These are phyloP conservation scores for Bungarus multicinctus DNA, from an alignment of 2,113 vertebrate genomes.

Conservation along the genomic window DNA sequence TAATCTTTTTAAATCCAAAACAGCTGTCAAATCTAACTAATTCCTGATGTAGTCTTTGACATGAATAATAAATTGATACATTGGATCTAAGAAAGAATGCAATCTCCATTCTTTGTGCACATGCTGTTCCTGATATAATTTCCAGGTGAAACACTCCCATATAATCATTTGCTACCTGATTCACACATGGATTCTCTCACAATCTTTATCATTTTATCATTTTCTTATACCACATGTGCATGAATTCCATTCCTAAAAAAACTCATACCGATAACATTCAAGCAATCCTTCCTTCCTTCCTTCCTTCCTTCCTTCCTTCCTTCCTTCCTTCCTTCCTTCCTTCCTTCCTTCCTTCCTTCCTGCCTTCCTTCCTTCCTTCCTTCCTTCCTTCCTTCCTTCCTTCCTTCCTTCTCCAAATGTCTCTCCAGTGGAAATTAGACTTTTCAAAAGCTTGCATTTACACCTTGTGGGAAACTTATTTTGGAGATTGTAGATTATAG, in stretches of 20 bases:
- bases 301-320: background rate
- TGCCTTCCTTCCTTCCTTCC: background rate
- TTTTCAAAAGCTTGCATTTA: background rate
- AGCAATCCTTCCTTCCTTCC: too few relatives aligned
- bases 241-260: background rate
- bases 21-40: background rate
- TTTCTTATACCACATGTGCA: background rate
- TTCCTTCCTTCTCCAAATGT: background rate
- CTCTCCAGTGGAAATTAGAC: background rate
- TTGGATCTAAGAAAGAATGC: background rate
- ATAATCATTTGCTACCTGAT: background rate
- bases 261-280: background rate
- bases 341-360: background rate
- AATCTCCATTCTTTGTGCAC: background rate
- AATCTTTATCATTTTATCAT: background rate
- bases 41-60: background rate
- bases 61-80: background rate
- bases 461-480: background rate
- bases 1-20: background rate
- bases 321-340: too few relatives aligned
- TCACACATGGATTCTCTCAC: background rate
- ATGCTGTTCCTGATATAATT: background rate
- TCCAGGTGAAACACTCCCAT: background rate
- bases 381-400: too few relatives aligned
- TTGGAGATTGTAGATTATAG: background rate